A percentile compares a stretch with the other conserved stretches of the same genome.
Evolutionary conservation across 2,113 vertebrate species (phyloP).

Genomic region (Cottus gobio): DNA sequence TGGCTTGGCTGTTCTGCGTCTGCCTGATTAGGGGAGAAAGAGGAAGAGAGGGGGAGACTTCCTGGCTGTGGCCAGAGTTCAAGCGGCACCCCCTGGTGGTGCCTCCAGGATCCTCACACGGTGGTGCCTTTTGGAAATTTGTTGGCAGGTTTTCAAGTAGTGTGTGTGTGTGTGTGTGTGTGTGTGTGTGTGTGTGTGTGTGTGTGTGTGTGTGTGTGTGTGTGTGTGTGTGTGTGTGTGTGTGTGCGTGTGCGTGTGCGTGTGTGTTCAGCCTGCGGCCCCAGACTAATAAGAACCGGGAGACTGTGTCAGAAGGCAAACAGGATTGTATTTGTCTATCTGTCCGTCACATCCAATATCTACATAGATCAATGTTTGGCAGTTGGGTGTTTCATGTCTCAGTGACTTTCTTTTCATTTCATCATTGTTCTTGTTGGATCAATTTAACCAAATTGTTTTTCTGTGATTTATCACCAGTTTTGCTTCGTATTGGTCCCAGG

Average conservation of each 20-base stretch:
- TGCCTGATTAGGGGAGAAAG: too few relatives aligned
- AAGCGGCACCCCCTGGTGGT: too few relatives aligned
- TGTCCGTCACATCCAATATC: constrained; percentile 29
- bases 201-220: too few relatives aligned
- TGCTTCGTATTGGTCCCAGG: not conserved
- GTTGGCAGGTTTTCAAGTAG: not conserved
- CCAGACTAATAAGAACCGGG: constrained; percentile 9
- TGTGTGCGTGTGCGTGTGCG: not conserved
- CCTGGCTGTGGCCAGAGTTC: too few relatives aligned
- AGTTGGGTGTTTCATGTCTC: not conserved
- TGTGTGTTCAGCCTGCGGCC: constrained; percentile 1
- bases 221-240: not conserved
- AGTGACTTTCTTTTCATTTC: not conserved
- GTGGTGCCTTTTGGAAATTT: not conserved
- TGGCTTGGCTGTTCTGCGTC: too few relatives aligned
- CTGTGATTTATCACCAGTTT: not conserved
- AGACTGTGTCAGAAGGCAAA: constrained; percentile 10
- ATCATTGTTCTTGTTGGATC: constrained; percentile 14
- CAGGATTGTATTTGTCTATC: constrained; percentile 15
- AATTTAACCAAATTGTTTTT: not conserved
- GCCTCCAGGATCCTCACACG: too few relatives aligned
- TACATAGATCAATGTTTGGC: constrained; percentile 13
- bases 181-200: too few relatives aligned
- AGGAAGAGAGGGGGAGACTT: too few relatives aligned
- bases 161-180: too few relatives aligned